phyloP scores from a whole-genome alignment of 2,888 invertebrate genomes.

The Drosophila anceps region DNA sequence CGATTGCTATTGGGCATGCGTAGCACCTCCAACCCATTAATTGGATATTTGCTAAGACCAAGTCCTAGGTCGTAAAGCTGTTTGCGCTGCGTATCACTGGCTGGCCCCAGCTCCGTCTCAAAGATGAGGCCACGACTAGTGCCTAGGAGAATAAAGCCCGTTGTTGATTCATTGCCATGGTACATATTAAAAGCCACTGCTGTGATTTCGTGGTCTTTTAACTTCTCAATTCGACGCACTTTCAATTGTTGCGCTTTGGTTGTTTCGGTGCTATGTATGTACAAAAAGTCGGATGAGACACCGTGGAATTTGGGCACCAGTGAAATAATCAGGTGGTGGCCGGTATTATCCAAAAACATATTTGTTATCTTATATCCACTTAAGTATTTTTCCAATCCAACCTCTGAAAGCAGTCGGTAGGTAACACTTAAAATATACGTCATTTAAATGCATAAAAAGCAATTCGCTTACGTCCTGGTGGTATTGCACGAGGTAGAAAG shows the following conservation, averaged over 20 bases:
- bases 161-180: conserved; percentile 89
- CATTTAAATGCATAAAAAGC: not conserved
- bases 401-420: conserved; percentile 65
- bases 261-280: conserved; percentile 87
- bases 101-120: conserved; percentile 94
- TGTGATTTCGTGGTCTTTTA: conserved; percentile 91
- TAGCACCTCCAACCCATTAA: conserved; percentile 95
- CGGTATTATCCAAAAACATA: conserved; percentile 91
- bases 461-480: conserved; percentile 89
- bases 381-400: conserved; percentile 83
- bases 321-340: conserved; percentile 92
- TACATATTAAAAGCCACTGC: conserved; percentile 95
- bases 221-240: conserved; percentile 87
- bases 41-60: conserved; percentile 89
- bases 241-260: conserved; percentile 89
- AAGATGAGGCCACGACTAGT: conserved; percentile 95
- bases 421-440: not conserved
- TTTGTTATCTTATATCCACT: conserved; percentile 82
- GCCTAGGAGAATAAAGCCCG: conserved; percentile 94
- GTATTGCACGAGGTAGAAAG: conserved; percentile 92
- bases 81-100: conserved; percentile 94
- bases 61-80: conserved; percentile 96
- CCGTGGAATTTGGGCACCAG: conserved; percentile 87
- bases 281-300: conserved; percentile 90
- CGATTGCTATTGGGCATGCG: conserved; percentile 90